Percentiles rank a stretch among this genome's conserved stretches.
phyloP scores from a whole-genome alignment of 2,797 vertebrate species.

The Pipistrellus pygmaeus region DNA sequence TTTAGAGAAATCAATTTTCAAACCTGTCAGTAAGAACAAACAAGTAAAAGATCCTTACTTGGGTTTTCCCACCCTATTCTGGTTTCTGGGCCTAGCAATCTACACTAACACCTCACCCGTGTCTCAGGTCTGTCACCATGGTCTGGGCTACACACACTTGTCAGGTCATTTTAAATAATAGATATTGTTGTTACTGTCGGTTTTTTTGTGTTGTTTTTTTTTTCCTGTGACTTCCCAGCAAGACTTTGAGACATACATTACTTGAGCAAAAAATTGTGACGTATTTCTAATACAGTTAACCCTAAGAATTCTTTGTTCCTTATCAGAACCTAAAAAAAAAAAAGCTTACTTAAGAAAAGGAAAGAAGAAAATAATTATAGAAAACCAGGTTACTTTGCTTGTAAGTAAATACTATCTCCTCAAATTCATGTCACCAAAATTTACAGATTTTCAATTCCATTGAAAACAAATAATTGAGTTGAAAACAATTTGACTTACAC shows the following conservation, averaged over 20 bases:
- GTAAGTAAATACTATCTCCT: constrained; percentile 1
- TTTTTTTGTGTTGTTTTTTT: neutral
- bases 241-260: neutral
- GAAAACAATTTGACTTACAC: constrained; percentile 42
- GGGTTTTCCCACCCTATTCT: neutral
- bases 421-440: neutral
- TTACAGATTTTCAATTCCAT: neutral
- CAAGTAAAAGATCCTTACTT: neutral
- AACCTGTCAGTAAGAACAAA: neutral
- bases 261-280: neutral
- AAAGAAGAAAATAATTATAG: neutral
- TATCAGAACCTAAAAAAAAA: neutral
- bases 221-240: neutral
- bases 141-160: neutral
- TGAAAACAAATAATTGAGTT: constrained; percentile 36
- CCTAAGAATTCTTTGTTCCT: constrained; percentile 8
- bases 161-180: neutral
- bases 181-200: neutral
- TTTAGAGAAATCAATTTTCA: neutral
- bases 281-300: neutral
- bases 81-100: neutral
- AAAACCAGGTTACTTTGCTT: neutral
- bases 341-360: constrained; percentile 24
- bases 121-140: neutral
- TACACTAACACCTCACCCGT: rapidly evolving